Evolutionary conservation across 2,797 vertebrate species (phyloP).

Genomic region (Rachycentron canadum): DNA sequence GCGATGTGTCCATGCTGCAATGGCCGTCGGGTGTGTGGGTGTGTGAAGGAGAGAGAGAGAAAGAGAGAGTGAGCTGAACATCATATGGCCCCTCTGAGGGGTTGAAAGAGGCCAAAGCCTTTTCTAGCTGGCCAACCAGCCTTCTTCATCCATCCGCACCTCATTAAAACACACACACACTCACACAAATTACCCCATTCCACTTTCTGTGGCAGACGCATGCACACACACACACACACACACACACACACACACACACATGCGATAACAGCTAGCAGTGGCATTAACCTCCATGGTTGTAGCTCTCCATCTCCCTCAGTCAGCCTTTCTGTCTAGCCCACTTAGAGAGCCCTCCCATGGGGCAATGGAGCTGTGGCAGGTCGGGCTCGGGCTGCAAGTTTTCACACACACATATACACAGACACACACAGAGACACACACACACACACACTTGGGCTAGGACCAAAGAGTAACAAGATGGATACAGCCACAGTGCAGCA

Average conservation of each 20-base stretch:
- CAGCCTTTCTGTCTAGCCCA: slow-evolving; percentile 81
- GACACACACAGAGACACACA: slow-evolving; percentile 15
- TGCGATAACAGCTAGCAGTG: slow-evolving; percentile 62
- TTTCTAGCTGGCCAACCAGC: slow-evolving; percentile 76
- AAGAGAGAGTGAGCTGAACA: slow-evolving; percentile 60
- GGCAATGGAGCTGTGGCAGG: slow-evolving; percentile 74
- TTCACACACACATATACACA: slow-evolving; percentile 26
- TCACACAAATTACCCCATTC: slow-evolving; percentile 67
- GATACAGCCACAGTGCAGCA: slow-evolving; percentile 55
- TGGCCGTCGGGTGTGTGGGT: slow-evolving; percentile 62
- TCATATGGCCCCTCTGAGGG: slow-evolving; percentile 68
- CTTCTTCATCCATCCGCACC: slow-evolving; percentile 79
- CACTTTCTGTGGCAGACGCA: slow-evolving; percentile 57
- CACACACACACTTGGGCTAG: slow-evolving; percentile 53
- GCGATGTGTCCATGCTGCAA: slow-evolving; percentile 67
- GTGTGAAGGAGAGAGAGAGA: slow-evolving; percentile 36
- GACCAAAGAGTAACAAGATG: slow-evolving; percentile 70
- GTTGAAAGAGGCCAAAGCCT: slow-evolving; percentile 75
- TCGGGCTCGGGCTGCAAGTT: slow-evolving; percentile 65
- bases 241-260: slow-evolving; percentile 34
- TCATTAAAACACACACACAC: slow-evolving; percentile 70
- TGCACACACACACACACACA: slow-evolving; percentile 20
- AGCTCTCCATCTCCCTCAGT: slow-evolving; percentile 79
- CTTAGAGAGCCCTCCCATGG: slow-evolving; percentile 78
- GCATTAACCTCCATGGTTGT: slow-evolving; percentile 76